A percentile compares a stretch with the other conserved stretches of the same genome.
These are phyloP conservation scores for Pan troglodytes DNA, from an alignment of 2,113 vertebrate genomes.

Conservation along the genomic window NHGRI_mPanTro3-v2.1_pri NC_072402.2:49341001-49341500, in stretches of 20 bases:
- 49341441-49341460: neutral
- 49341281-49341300: neutral
- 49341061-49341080: neutral
- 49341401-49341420: neutral
- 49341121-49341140: constrained; percentile 12
- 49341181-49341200: constrained; percentile 20
- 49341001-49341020: neutral
- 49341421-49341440: neutral
- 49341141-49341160: neutral
- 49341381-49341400: constrained; percentile 10
- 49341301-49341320: neutral
- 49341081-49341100: neutral
- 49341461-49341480: neutral
- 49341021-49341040: neutral
- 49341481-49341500: neutral
- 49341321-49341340: neutral
- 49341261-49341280: neutral
- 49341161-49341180: neutral
- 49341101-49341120: neutral
- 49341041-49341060: neutral
- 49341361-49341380: neutral
- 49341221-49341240: neutral
- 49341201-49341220: neutral
- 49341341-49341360: constrained; percentile 18
- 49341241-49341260: neutral